phyloP scores from a whole-genome alignment of 2,113 vertebrate genomes.

The Nerophis lumbriciformis region DNA sequence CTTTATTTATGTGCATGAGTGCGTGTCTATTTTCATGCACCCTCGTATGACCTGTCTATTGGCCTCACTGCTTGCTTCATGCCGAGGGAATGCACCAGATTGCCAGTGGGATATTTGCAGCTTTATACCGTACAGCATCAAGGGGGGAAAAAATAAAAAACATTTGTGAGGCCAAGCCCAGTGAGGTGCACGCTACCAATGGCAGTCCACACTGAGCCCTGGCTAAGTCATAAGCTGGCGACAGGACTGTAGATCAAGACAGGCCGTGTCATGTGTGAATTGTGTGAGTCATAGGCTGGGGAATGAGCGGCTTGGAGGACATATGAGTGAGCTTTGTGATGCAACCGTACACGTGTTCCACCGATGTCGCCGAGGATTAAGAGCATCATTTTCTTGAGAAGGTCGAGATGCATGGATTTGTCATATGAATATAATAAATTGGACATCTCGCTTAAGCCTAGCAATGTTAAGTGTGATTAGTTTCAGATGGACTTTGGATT shows the following conservation, averaged over 20 bases:
- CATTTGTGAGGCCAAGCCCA: constrained; percentile 39
- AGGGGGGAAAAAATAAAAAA: constrained; percentile 8
- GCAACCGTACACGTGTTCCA: constrained; percentile 17
- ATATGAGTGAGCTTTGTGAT: constrained; percentile 26
- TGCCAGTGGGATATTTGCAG: constrained; percentile 44
- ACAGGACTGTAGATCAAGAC: constrained; percentile 55
- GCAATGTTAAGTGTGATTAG: constrained; percentile 15
- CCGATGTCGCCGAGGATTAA: constrained; percentile 35
- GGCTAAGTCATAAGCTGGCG: constrained; percentile 59
- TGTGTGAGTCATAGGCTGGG: constrained; percentile 46
- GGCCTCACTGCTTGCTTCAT: constrained; percentile 49
- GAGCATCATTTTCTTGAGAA: constrained; percentile 28
- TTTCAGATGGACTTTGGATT: constrained; percentile 16
- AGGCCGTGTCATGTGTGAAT: constrained; percentile 59
- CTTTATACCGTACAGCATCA: constrained; percentile 49
- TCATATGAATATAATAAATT: constrained; percentile 31
- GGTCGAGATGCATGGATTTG: constrained; percentile 36
- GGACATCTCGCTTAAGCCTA: constrained; percentile 3
- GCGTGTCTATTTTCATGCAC: constrained; percentile 38
- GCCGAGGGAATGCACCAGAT: constrained; percentile 45
- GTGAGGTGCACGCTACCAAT: constrained; percentile 35
- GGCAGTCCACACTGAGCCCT: constrained; percentile 37
- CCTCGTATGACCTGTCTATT: constrained; percentile 25
- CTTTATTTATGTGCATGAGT: constrained; percentile 9
- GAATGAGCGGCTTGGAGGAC: constrained; percentile 48